These are phyloP conservation scores for Drosophila histrio DNA, from an alignment of 2,888 invertebrate species.

Conservation along the genomic window DNA sequence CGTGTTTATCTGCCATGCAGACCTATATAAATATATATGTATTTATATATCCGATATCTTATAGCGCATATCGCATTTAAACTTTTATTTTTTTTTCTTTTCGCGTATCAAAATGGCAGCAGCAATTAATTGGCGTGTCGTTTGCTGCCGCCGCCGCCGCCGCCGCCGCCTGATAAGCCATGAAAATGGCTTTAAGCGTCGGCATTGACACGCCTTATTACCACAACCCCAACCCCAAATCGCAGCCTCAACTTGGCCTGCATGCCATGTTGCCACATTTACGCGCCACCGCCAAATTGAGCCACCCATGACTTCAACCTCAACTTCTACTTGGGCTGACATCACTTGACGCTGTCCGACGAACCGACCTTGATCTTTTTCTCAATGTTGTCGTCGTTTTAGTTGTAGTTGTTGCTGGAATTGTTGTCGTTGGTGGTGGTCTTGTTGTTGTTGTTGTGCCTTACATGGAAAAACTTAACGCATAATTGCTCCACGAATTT, in stretches of 20 bases:
- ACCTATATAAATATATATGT: constrained; percentile 17
- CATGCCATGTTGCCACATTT: constrained; percentile 64
- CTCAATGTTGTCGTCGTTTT: constrained; percentile 16
- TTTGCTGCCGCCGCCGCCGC: constrained; percentile 12
- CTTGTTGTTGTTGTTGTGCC: not conserved
- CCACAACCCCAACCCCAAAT: constrained; percentile 38
- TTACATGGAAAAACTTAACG: constrained; percentile 53
- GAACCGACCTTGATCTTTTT: constrained; percentile 69
- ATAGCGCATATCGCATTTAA: not conserved
- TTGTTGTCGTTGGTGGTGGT: not conserved
- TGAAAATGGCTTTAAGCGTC: constrained; percentile 71
- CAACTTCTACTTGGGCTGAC: constrained; percentile 52
- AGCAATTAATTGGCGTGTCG: constrained; percentile 77
- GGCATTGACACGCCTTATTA: constrained; percentile 81
- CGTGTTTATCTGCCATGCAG: constrained; percentile 46
- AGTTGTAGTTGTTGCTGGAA: not conserved
- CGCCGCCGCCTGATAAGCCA: constrained; percentile 60
- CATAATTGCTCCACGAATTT: constrained; percentile 76
- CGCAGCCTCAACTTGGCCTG: not conserved
- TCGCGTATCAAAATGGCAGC: constrained; percentile 76
- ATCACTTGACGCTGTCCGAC: constrained; percentile 47
- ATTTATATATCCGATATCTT: constrained; percentile 10
- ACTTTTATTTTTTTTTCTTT: constrained; percentile 53
- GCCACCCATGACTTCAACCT: constrained; percentile 63
- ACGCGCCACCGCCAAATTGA: constrained; percentile 54